Percentiles rank a stretch among this genome's conserved stretches.
Evolutionary conservation across 2,113 vertebrate genomes (phyloP).

Genomic region (Ancistrus triradiatus): DNA sequence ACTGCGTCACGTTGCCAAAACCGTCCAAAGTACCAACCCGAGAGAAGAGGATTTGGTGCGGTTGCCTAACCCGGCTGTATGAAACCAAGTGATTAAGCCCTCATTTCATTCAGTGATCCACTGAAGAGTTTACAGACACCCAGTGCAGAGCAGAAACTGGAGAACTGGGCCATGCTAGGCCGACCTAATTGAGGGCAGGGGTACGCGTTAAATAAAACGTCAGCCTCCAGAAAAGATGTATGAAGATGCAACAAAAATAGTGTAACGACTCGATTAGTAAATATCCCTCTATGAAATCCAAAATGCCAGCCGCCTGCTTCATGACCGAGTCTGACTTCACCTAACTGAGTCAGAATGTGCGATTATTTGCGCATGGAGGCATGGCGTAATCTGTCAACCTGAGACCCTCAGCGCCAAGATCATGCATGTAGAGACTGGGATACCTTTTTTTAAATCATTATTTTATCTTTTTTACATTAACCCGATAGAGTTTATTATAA

Average conservation of each 20-base stretch:
- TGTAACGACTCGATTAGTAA: too few relatives aligned
- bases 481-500: too few relatives aligned
- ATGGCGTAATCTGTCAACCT: constrained; percentile 46
- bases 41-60: background rate
- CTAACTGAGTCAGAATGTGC: constrained; percentile 33
- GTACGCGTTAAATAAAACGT: too few relatives aligned
- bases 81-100: background rate
- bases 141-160: constrained; percentile 45
- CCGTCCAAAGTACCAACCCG: constrained; percentile 15
- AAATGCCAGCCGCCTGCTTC: background rate
- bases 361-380: constrained; percentile 38
- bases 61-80: background rate
- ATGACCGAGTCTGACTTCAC: constrained; percentile 20
- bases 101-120: background rate
- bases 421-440: constrained; percentile 5
- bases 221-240: too few relatives aligned
- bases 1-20: constrained; percentile 52
- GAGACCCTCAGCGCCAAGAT: constrained; percentile 32
- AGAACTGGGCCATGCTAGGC: constrained; percentile 65
- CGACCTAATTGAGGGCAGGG: constrained; percentile 43
- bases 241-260: too few relatives aligned
- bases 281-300: too few relatives aligned
- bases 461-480: background rate
- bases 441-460: constrained; percentile 1
- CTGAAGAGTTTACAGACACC: constrained; percentile 37